A percentile compares a stretch with the other conserved stretches of the same genome.
Conservation (phyloP, 2,113 vertebrate species). For the Stigmatopora argus region DNA sequence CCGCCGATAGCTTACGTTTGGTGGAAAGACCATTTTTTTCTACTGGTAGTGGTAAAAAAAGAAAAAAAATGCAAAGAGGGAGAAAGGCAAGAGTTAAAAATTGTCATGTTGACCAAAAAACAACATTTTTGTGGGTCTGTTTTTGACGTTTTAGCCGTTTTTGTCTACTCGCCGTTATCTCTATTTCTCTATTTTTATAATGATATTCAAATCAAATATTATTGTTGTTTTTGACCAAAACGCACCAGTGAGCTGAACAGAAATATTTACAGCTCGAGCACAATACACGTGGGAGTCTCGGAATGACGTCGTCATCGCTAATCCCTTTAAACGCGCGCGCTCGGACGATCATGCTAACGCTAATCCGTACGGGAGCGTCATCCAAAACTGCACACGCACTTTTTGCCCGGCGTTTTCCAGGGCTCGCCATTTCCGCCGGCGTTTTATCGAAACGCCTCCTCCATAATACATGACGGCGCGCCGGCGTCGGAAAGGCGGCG, state of each 20-base stretch:
- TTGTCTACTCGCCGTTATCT: too few species aligned
- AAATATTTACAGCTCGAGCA: neutral
- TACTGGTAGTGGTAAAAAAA: too few species aligned
- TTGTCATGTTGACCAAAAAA: too few species aligned
- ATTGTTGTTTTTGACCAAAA: neutral
- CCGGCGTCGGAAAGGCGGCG: neutral
- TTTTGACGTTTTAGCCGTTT: too few species aligned
- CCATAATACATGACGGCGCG: neutral
- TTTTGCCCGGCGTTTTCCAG: neutral
- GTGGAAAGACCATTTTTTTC: too few species aligned
- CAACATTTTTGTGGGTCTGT: too few species aligned
- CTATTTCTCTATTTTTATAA: too few species aligned
- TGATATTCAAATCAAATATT: too few species aligned
- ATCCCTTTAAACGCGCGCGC: conserved; percentile 64
- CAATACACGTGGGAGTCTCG: conserved; percentile 23
- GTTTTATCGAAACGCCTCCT: neutral
- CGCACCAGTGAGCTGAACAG: neutral
- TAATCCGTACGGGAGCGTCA: conserved; percentile 49
- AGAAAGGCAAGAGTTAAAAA: too few species aligned
- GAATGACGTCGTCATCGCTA: conserved; percentile 48
- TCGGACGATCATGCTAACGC: conserved; percentile 17
- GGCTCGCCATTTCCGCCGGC: too few species aligned
- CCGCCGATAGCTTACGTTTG: neutral
- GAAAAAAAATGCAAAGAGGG: too few species aligned
- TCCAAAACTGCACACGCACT: neutral